These are phyloP conservation scores for Melolontha melolontha DNA, from an alignment of 2,888 invertebrate genomes.

Conservation along the genomic window DNA sequence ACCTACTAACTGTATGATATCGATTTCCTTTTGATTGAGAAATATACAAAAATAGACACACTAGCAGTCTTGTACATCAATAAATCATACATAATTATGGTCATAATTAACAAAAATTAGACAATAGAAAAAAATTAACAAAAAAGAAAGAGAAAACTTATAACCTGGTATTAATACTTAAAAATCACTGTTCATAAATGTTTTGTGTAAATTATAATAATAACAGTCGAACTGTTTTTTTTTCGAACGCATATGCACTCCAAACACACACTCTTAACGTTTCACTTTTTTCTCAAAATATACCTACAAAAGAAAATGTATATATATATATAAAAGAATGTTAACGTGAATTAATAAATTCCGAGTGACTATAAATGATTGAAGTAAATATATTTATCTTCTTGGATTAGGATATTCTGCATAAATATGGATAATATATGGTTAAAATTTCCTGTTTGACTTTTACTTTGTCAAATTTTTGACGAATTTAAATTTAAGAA, in stretches of 20 bases:
- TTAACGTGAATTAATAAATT: too few species aligned
- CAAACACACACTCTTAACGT: conserved; percentile 16
- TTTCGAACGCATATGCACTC: conserved; percentile 16
- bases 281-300: conserved; percentile 21
- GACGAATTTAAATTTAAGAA: too few species aligned
- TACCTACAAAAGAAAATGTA: conserved; percentile 32
- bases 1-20: conserved; percentile 14
- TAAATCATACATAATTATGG: conserved; percentile 7
- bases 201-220: conserved; percentile 31
- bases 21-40: conserved; percentile 6
- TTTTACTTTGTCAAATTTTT: too few species aligned
- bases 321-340: background rate
- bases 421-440: too few species aligned
- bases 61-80: conserved; percentile 29
- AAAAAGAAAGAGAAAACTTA: conserved; percentile 30
- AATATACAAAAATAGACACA: conserved; percentile 27
- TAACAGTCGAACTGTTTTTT: conserved; percentile 24
- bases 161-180: conserved; percentile 34
- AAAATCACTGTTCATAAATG: conserved; percentile 30
- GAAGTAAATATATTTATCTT: too few species aligned
- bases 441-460: too few species aligned
- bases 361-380: too few species aligned
- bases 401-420: too few species aligned
- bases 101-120: conserved; percentile 29
- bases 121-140: conserved; percentile 6